These are phyloP conservation scores for Phyllostomus hastatus DNA, from an alignment of 2,113 vertebrate genomes.

Conservation along the genomic window DNA sequence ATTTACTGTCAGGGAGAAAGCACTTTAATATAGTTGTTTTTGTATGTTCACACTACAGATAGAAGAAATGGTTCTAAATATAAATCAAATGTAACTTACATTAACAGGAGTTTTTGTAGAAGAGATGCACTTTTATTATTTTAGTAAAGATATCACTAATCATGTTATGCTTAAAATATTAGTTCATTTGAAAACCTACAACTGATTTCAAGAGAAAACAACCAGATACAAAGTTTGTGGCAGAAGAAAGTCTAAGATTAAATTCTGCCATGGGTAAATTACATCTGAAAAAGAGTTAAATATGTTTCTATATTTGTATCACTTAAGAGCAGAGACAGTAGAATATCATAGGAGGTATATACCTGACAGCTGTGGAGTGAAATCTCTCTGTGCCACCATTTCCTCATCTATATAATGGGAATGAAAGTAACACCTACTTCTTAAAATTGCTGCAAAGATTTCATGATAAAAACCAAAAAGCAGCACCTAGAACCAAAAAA, in stretches of 20 bases:
- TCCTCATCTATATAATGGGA: background rate
- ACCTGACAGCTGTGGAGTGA: background rate
- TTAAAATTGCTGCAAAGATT: background rate
- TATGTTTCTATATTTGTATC: background rate
- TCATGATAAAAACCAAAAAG: background rate
- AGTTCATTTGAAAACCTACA: background rate
- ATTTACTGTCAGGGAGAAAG: background rate
- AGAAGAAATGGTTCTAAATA: background rate
- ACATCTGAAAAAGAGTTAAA: background rate
- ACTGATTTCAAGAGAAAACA: constrained; percentile 37
- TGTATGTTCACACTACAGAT: background rate
- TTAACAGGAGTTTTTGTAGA: background rate
- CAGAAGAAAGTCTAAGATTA: constrained; percentile 12
- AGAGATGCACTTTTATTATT: background rate
- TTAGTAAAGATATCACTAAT: background rate
- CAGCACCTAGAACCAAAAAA: background rate
- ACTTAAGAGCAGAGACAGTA: background rate
- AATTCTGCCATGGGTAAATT: constrained; percentile 29
- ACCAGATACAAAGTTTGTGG: background rate
- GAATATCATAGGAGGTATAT: background rate
- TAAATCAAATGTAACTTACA: background rate
- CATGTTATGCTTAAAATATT: background rate
- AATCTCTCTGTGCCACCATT: background rate
- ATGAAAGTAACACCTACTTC: background rate
- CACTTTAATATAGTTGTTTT: constrained; percentile 12